phyloP scores from a whole-genome alignment of 1,140 invertebrate species.

The Hirudo medicinalis region DNA sequence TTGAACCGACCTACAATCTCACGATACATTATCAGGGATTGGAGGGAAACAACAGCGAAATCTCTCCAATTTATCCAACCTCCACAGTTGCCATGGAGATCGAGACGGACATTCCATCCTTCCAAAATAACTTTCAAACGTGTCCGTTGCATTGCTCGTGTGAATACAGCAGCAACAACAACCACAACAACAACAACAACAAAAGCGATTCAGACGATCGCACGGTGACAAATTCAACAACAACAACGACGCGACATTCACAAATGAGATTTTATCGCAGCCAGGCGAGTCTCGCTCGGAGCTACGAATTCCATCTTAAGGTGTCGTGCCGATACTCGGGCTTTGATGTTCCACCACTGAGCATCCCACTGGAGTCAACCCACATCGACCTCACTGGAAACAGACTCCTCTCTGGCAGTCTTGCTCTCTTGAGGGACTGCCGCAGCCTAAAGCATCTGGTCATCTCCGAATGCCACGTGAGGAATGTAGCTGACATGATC shows the following conservation, averaged over 20 bases:
- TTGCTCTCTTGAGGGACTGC: constrained; percentile 11
- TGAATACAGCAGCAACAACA: not conserved
- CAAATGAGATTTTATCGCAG: constrained; percentile 3
- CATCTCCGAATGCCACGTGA: not conserved
- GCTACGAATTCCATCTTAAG: not conserved
- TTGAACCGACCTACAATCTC: too few relatives aligned
- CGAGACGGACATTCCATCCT: too few relatives aligned
- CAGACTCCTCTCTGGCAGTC: constrained; percentile 11
- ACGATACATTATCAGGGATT: too few relatives aligned
- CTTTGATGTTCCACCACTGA: constrained; percentile 13
- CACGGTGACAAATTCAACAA: too few relatives aligned
- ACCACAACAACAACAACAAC: not conserved
- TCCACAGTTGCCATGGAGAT: too few relatives aligned
- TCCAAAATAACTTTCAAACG: too few relatives aligned
- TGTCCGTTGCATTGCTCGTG: not conserved
- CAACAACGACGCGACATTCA: not conserved
- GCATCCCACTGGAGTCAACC: not conserved
- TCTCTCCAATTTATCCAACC: too few relatives aligned
- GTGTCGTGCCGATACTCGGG: constrained; percentile 4
- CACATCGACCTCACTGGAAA: constrained; percentile 8
- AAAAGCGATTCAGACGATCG: not conserved
- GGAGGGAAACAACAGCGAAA: too few relatives aligned
- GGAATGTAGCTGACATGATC: not conserved
- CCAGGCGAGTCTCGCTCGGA: too few relatives aligned
- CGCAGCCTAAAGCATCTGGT: constrained; percentile 2